Evolutionary conservation across 2,888 invertebrate species (phyloP).

Genomic region (Drosophila peninsularis): DNA sequence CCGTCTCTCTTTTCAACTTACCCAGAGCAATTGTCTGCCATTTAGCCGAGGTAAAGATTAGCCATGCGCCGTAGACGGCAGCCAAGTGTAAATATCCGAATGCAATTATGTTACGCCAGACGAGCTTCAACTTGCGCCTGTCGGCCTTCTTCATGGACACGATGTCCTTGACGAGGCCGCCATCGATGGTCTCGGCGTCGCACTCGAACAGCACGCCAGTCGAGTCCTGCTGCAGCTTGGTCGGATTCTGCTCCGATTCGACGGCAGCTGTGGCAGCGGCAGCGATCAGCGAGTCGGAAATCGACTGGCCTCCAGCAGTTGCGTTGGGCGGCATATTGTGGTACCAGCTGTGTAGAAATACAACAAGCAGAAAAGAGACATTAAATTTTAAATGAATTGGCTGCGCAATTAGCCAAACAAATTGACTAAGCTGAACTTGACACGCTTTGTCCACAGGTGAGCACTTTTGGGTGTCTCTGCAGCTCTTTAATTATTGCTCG

Average conservation of each 20-base stretch:
- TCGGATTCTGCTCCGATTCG: constrained; percentile 70
- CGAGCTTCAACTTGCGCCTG: constrained; percentile 87
- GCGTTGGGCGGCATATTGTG: constrained; percentile 86
- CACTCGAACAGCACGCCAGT: constrained; percentile 88
- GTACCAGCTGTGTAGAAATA: constrained; percentile 31
- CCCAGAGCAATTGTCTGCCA: constrained; percentile 89
- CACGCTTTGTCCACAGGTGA: constrained; percentile 44
- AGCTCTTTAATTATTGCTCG: constrained; percentile 1
- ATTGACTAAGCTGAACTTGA: constrained; percentile 63
- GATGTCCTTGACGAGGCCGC: constrained; percentile 87
- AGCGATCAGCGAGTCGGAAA: constrained; percentile 77
- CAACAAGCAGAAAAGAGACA: constrained; percentile 4
- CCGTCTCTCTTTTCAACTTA: constrained; percentile 85
- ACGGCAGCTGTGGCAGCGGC: constrained; percentile 66
- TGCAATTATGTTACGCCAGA: constrained; percentile 93
- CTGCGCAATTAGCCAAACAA: constrained; percentile 38
- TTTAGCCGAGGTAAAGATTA: constrained; percentile 90
- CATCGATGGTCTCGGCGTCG: constrained; percentile 88
- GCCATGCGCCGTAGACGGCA: constrained; percentile 90
- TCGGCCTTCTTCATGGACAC: constrained; percentile 86
- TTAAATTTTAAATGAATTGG: constrained; percentile 32
- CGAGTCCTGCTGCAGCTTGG: constrained; percentile 78
- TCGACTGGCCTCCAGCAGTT: constrained; percentile 84
- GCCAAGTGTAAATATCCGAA: constrained; percentile 91
- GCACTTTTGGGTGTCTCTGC: constrained; percentile 8